Evolutionary conservation across 2,113 vertebrate species (phyloP).

Genomic region (Scomber colias): DNA sequence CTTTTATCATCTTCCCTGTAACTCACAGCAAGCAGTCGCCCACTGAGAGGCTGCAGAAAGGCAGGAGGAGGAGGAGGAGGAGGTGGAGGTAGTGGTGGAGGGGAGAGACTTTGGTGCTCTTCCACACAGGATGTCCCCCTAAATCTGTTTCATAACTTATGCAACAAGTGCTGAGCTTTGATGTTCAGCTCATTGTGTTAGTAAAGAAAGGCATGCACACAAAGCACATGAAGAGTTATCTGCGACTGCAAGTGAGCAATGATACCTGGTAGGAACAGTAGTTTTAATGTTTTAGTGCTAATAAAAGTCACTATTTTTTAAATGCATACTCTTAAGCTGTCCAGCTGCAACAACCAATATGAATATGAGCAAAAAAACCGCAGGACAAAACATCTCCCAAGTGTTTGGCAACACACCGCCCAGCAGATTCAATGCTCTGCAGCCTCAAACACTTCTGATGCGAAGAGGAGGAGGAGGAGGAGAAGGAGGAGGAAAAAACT

Average conservation of each 20-base stretch:
- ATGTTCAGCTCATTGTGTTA: constrained; percentile 5
- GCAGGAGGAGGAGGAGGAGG: background rate
- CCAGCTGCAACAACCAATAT: constrained; percentile 25
- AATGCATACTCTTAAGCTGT: background rate
- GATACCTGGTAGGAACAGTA: background rate
- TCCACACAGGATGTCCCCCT: constrained; percentile 61
- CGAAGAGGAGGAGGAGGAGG: too few relatives aligned
- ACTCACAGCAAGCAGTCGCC: constrained; percentile 45
- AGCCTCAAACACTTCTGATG: constrained; percentile 47
- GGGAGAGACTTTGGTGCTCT: too few relatives aligned
- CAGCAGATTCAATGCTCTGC: constrained; percentile 37
- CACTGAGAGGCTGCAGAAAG: constrained; percentile 47
- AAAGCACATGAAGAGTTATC: background rate
- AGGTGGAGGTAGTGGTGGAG: too few relatives aligned
- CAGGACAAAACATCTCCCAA: constrained; percentile 35
- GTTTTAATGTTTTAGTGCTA: background rate
- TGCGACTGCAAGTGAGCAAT: background rate
- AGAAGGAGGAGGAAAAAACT: constrained; percentile 19
- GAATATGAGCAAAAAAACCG: constrained; percentile 5
- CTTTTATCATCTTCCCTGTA: constrained; percentile 64
- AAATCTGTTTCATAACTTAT: constrained; percentile 45
- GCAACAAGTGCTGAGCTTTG: constrained; percentile 59
- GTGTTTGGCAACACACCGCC: constrained; percentile 52
- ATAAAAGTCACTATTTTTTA: background rate
- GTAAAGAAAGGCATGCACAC: background rate